Evolutionary conservation across 2,888 invertebrate genomes (phyloP).

Genomic region (Gonocerus acuteangulatus): DNA sequence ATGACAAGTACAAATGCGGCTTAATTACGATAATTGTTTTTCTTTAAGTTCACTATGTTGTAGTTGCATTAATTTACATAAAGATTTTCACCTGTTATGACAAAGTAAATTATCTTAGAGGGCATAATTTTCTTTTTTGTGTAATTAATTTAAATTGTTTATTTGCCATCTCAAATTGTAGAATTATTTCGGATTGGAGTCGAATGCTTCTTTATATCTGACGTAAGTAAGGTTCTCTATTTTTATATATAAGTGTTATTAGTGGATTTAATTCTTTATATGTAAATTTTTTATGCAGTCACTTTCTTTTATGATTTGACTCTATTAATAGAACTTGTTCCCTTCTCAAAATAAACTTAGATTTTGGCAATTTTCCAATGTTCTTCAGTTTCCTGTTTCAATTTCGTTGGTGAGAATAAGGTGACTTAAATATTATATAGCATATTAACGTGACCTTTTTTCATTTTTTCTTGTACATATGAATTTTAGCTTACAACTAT

Average conservation of each 20-base stretch:
- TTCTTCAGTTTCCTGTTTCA: slow-evolving; percentile 34
- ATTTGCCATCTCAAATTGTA: background rate
- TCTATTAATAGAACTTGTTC: slow-evolving; percentile 27
- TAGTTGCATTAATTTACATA: too few relatives aligned
- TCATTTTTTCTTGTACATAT: background rate
- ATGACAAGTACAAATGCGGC: too few relatives aligned
- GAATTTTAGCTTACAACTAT: background rate
- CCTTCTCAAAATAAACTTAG: slow-evolving; percentile 26
- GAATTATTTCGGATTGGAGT: background rate
- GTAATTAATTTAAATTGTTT: too few relatives aligned
- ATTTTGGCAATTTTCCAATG: slow-evolving; percentile 31
- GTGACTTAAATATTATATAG: slow-evolving; percentile 26
- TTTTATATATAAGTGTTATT: background rate
- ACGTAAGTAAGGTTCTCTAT: background rate
- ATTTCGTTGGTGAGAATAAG: slow-evolving; percentile 31
- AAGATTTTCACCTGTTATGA: too few relatives aligned
- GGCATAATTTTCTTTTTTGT: too few relatives aligned
- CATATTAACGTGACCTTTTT: background rate
- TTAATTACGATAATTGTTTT: too few relatives aligned
- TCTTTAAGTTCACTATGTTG: too few relatives aligned
- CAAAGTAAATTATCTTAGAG: too few relatives aligned
- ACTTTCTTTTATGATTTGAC: slow-evolving; percentile 27
- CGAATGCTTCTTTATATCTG: background rate
- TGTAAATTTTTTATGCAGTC: background rate
- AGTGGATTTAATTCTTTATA: background rate